Base-by-base conservation (phyloP, 2,888 invertebrate genomes). In the Hartigia nigra region DNA sequence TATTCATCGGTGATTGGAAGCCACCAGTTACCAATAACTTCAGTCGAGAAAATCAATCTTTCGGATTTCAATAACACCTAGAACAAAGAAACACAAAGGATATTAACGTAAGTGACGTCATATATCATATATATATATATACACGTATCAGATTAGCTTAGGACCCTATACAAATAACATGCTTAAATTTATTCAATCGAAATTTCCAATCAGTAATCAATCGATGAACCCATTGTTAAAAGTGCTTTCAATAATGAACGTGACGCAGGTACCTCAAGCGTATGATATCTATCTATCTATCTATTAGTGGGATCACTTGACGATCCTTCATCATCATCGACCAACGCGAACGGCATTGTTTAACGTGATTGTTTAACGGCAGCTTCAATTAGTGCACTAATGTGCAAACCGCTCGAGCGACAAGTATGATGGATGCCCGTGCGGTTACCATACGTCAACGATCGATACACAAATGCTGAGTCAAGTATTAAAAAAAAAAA, bases 1-100 rank as follows among this genome's bases (percentile, higher is more conserved):
- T 75, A 78, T 76, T 82, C 82, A 82, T 82, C 74, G 72, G 55
- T 55, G 55, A 55, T 55, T 55, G 55, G 55, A 23, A 55, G 9
- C 55, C 55, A 55, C 14, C 55, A 55, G 55, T 55, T 55, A 55
- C 55, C 55, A 9, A 23, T 23, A 55, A 55, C 55, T 23, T 55
- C 55, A 23, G 55, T 55, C 55, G 23, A 55, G 55, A 55, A 55
- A 23, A 55, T 55, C 55, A 55, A 9, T 55, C 55, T 9, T 55
- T 23, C 9, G 23, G 14, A 55, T 55, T 23, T 55, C 55, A 9
- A 55, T 55, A 23, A 23, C 9, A 55, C 55, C 55, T 55, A 23
- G 9, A 55, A 55, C 23, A 55, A 23, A 55, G 23, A 55, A 55
- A 55, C 2, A 55, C 55, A 9, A 55, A 23, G 55, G 9, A 55